Evolutionary conservation across 1,140 invertebrate species (phyloP), one percentile per base, ranked within the genome.

Genomic region (Hyposmocoma kahamanoa): DNA sequence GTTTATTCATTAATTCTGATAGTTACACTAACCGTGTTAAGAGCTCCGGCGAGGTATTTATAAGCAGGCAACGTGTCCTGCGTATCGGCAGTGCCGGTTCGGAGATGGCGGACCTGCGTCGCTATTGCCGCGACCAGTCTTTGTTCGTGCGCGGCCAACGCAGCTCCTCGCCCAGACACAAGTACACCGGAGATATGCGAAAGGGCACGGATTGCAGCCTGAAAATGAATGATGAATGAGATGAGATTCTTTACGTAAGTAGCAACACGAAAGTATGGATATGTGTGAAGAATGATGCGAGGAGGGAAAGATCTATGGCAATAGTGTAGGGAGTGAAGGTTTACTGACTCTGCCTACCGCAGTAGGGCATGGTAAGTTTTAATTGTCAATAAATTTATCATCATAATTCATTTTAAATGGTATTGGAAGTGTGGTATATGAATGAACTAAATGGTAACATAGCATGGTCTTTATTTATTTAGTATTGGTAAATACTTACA

Each of bases 121-220:
- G 91, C 90, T 47, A 93, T 87, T 0, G 92, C 90, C 41, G 88
- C 72, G 32, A 96, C 86, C 13, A 96, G 88, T 61, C 94, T 92
- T 69, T 95, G 91, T 62, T 95, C 91, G 67, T 93, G 88, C 11
- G 91, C 88, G 19, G 90, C 84, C 47, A 96, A 87, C 13, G 93
- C 85, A 70, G 92, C 92, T 62, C 94, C 93, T 34, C 92, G 90
- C 39, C 91, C 88, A 1, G 88, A 88, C 62, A 86, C 84, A 8
- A 91, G 69, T 47, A 88, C 85, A 41, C 84, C 79, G 45, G 91
- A 89, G 56, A 94, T 90, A 58, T 92, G 90, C 3, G 90, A 89
- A 51, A 94, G 82, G 15, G 93, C 91, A 56, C 92, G 87, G 47
- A 94, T 89, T 3, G 83, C 82, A 11, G 82, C 75, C 82, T 87